A percentile compares a stretch with the other conserved stretches of the same genome.
These are phyloP conservation scores for Parauchenoglanis punctatus DNA, from an alignment of 2,797 vertebrate species.

Conservation along the genomic window DNA sequence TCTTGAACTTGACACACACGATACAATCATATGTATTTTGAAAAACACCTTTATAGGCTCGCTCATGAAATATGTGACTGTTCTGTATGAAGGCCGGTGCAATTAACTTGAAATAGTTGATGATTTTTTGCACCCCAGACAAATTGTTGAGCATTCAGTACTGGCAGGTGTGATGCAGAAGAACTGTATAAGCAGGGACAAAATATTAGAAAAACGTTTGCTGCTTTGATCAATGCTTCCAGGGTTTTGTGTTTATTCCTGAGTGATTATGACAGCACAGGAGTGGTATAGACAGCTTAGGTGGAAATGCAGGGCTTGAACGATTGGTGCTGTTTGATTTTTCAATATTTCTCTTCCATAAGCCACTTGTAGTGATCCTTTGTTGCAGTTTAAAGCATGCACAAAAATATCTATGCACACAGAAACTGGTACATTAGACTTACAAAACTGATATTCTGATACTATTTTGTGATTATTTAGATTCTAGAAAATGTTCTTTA, in stretches of 20 bases:
- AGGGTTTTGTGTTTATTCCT: conserved; percentile 17
- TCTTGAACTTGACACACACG: not conserved
- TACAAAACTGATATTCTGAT: no score
- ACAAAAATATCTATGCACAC: not conserved
- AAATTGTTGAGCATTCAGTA: not conserved
- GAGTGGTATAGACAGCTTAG: not conserved
- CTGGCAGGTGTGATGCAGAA: not conserved
- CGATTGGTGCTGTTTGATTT: conserved; percentile 62
- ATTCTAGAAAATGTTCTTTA: no score
- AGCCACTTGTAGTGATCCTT: conserved; percentile 49
- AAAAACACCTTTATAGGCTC: not conserved
- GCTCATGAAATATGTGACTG: conserved; percentile 9
- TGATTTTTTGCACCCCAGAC: conserved; percentile 15
- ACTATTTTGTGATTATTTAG: no score
- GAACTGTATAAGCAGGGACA: not conserved
- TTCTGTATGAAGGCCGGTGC: conserved; percentile 15
- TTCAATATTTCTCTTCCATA: conserved; percentile 57
- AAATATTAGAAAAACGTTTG: conserved; percentile 24
- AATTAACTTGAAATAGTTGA: conserved; percentile 28
- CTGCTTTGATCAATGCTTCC: conserved; percentile 4
- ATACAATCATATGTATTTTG: not conserved
- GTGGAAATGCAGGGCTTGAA: not conserved
- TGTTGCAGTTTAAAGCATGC: not conserved
- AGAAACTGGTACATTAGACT: no score
- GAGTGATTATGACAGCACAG: not conserved